Conservation (phyloP, 1,140 invertebrate genomes). For the Brachionus manjavacas region DNA sequence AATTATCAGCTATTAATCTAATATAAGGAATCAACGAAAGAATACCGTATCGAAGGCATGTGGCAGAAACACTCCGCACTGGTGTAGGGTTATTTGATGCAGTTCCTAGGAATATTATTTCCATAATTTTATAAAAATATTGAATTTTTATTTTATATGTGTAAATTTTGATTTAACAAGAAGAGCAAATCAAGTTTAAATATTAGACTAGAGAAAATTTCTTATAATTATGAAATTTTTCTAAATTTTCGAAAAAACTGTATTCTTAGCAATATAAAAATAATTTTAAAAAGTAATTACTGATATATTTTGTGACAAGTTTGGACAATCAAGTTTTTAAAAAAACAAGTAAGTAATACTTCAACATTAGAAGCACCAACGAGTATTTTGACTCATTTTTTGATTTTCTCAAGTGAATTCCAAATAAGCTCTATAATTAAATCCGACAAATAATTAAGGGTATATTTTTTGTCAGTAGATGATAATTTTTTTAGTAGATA, state of each 20-base stretch:
- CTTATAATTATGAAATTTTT: background rate
- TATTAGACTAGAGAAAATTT: background rate
- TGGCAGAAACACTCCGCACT: constrained; percentile 53
- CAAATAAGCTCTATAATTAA: too few species aligned
- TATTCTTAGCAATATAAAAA: too few species aligned
- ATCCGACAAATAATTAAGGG: too few species aligned
- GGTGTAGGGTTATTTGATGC: constrained; percentile 57
- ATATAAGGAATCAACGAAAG: background rate
- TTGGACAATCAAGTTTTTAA: too few species aligned
- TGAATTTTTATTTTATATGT: background rate
- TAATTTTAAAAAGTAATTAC: too few species aligned
- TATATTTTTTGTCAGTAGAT: too few species aligned
- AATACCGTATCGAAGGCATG: constrained; percentile 49
- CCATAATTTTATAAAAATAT: constrained; percentile 46
- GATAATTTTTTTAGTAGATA: too few species aligned
- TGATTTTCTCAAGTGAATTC: too few species aligned
- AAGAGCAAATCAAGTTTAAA: background rate
- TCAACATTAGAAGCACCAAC: too few species aligned
- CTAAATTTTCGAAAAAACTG: background rate
- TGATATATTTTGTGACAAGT: too few species aligned
- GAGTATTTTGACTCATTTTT: too few species aligned
- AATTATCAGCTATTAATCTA: background rate
- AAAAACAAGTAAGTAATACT: too few species aligned
- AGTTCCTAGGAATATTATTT: constrained; percentile 57
- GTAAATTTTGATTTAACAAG: background rate